phyloP scores from a whole-genome alignment of 2,797 vertebrate species.

The Tachyglossus aculeatus region DNA sequence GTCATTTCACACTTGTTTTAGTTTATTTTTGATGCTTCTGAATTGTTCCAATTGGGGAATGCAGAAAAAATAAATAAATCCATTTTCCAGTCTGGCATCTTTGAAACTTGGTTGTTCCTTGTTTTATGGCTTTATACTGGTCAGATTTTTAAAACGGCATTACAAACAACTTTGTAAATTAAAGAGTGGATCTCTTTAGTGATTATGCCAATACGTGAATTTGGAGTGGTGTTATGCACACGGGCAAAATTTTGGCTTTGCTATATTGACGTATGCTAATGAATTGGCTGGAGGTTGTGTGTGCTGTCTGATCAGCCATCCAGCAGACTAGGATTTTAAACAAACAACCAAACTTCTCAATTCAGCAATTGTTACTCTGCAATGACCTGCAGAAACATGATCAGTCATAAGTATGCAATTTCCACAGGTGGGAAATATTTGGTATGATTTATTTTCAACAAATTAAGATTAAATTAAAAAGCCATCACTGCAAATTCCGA shows the following conservation, averaged over 20 bases:
- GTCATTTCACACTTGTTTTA: too few relatives aligned
- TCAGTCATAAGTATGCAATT: too few relatives aligned
- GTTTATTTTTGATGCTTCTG: background rate
- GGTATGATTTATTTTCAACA: too few relatives aligned
- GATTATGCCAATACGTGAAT: background rate
- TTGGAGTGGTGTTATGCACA: background rate
- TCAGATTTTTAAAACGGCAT: background rate
- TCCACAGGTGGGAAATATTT: too few relatives aligned
- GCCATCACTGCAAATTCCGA: too few relatives aligned
- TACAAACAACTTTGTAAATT: conserved; percentile 2
- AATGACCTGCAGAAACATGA: background rate
- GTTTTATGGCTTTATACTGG: background rate
- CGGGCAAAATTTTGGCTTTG: background rate
- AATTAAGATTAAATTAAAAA: too few relatives aligned
- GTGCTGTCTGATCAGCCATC: background rate
- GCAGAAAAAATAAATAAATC: background rate
- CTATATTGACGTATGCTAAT: background rate
- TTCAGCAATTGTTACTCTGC: background rate
- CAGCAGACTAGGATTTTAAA: background rate
- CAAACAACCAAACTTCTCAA: background rate
- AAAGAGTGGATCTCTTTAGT: background rate
- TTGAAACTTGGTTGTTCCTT: conserved; percentile 9
- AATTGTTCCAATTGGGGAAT: background rate
- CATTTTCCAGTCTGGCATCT: background rate
- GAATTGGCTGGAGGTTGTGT: background rate